Evolutionary conservation across 2,797 vertebrate species (phyloP).

Genomic region (Notolepis coatsorum): DNA sequence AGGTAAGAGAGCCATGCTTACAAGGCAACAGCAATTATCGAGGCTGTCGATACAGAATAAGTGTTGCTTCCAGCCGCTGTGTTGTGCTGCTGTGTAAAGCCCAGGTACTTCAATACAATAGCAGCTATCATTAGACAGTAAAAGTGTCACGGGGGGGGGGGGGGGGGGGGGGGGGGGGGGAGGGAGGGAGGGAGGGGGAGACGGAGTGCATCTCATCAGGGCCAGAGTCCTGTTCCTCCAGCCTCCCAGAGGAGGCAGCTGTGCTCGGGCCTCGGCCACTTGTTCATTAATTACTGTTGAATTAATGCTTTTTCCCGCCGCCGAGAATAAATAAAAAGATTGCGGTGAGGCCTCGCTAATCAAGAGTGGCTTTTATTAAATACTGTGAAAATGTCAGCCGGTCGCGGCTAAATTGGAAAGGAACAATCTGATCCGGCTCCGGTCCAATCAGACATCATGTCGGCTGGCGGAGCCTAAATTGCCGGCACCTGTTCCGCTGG

Average conservation of each 20-base stretch:
- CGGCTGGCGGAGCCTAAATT: conserved; percentile 54
- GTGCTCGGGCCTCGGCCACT: conserved; percentile 69
- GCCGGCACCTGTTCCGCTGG: conserved; percentile 56
- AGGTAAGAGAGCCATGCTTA: neutral
- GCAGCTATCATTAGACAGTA: conserved; percentile 64
- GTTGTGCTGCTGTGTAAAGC: conserved; percentile 24
- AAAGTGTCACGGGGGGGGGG: conserved; percentile 53
- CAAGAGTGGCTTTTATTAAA: conserved; percentile 80
- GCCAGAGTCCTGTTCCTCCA: conserved; percentile 64
- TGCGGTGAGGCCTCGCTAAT: conserved; percentile 68
- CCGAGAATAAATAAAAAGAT: conserved; percentile 74
- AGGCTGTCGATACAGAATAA: neutral
- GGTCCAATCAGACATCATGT: conserved; percentile 62
- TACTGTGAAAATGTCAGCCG: conserved; percentile 72
- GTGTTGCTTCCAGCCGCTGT: conserved; percentile 8
- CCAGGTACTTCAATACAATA: conserved; percentile 44
- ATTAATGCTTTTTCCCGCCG: conserved; percentile 78
- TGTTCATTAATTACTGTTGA: conserved; percentile 80
- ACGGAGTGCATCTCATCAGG: conserved; percentile 75
- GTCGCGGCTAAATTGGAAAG: conserved; percentile 52
- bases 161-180: conserved; percentile 63
- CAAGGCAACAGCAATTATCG: conserved; percentile 26
- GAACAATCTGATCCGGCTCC: conserved; percentile 58
- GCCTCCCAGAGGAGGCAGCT: conserved; percentile 76
- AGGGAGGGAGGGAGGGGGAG: conserved; percentile 60